phyloP scores from a whole-genome alignment of 2,113 vertebrate species.

The Channa maculata region DNA sequence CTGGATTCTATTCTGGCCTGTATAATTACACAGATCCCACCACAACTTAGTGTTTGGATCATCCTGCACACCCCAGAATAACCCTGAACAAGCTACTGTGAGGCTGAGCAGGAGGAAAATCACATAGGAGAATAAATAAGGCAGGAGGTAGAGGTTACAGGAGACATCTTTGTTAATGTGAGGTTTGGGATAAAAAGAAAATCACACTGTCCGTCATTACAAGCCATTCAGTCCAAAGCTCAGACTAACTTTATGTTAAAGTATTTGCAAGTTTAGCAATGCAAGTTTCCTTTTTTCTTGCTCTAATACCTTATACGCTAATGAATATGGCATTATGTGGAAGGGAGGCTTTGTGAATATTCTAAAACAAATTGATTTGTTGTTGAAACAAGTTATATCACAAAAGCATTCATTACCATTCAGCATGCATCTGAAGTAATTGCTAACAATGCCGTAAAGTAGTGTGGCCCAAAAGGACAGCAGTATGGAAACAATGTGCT shows the following conservation, averaged over 20 bases:
- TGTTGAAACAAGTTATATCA: constrained; percentile 4
- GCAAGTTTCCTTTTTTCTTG: constrained; percentile 35
- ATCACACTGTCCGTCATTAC: constrained; percentile 17
- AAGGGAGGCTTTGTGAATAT: constrained; percentile 41
- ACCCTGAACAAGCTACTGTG: constrained; percentile 37
- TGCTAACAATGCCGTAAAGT: background rate
- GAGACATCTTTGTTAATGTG: constrained; percentile 12
- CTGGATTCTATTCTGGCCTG: constrained; percentile 50
- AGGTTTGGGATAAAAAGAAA: constrained; percentile 24
- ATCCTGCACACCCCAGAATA: constrained; percentile 45
- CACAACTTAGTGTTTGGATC: constrained; percentile 52
- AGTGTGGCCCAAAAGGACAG: background rate
- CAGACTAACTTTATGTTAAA: background rate
- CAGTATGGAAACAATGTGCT: background rate
- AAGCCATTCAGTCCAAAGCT: constrained; percentile 25
- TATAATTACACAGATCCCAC: constrained; percentile 61
- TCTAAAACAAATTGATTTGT: constrained; percentile 29
- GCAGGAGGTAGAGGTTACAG: constrained; percentile 8
- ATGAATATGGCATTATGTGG: constrained; percentile 14
- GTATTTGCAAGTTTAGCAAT: constrained; percentile 33
- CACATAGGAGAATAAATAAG: constrained; percentile 25
- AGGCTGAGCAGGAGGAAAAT: constrained; percentile 41
- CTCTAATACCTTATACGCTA: constrained; percentile 11
- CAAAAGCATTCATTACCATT: background rate
- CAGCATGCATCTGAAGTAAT: background rate